Conservation (phyloP, 2,113 vertebrate genomes). For the Ictidomys tridecemlineatus region DNA sequence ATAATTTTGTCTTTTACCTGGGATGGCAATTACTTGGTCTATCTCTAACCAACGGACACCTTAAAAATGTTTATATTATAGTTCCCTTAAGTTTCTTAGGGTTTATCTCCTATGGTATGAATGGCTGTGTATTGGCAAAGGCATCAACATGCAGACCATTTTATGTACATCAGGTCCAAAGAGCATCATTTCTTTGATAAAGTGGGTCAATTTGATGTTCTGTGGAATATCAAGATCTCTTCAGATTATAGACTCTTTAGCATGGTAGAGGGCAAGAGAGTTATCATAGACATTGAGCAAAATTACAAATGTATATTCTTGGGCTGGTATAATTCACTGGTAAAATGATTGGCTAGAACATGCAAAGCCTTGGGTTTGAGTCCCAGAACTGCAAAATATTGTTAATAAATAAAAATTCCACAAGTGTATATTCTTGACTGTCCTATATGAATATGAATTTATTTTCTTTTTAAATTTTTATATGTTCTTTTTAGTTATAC, state of each 20-base stretch:
- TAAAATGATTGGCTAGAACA: background rate
- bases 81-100: background rate
- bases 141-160: background rate
- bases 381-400: background rate
- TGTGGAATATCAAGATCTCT: background rate
- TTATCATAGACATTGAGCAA: slow-evolving; percentile 1
- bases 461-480: no score
- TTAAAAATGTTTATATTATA: background rate
- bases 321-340: background rate
- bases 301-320: slow-evolving; percentile 2
- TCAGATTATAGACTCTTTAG: background rate
- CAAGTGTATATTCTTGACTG: background rate
- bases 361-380: background rate
- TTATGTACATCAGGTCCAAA: slow-evolving; percentile 4
- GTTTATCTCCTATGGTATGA: background rate
- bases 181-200: background rate
- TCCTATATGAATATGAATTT: background rate
- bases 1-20: slow-evolving; percentile 31
- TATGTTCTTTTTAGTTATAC: no score
- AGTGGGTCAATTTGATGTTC: background rate
- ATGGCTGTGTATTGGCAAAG: background rate
- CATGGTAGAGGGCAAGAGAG: background rate
- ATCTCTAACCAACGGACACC: background rate
- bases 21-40: background rate
- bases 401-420: background rate